A percentile compares a stretch with the other conserved stretches of the same genome.
phyloP scores from a whole-genome alignment of 2,113 vertebrate species.

The Macrotis lagotis region DNA sequence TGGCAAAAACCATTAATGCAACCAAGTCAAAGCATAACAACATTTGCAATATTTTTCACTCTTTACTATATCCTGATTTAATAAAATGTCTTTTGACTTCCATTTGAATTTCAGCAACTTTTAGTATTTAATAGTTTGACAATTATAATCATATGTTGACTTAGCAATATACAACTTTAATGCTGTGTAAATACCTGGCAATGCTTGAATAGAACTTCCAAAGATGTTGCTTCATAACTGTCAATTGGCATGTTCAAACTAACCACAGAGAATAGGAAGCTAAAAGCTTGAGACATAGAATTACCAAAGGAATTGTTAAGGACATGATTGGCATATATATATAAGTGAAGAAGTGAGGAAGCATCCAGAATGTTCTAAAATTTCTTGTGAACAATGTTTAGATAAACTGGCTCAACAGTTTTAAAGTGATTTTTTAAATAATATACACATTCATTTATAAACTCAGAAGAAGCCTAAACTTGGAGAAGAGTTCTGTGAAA shows the following conservation, averaged over 20 bases:
- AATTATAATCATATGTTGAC: constrained; percentile 75
- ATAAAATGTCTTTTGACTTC: constrained; percentile 74
- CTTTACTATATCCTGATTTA: constrained; percentile 64
- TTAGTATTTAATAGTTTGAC: constrained; percentile 75
- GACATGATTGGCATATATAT: not conserved
- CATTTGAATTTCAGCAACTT: constrained; percentile 64
- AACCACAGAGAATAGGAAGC: constrained; percentile 25
- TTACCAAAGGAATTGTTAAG: not conserved
- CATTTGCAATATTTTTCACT: constrained; percentile 63
- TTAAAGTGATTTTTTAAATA: constrained; percentile 7
- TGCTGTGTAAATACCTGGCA: constrained; percentile 73
- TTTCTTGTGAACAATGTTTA: constrained; percentile 14
- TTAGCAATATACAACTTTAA: constrained; percentile 63
- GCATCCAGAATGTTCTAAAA: constrained; percentile 5
- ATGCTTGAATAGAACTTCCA: constrained; percentile 57
- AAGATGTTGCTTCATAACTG: constrained; percentile 50
- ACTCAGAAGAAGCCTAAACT: not conserved
- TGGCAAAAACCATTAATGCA: constrained; percentile 65
- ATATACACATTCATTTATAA: not conserved
- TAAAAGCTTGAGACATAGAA: not conserved
- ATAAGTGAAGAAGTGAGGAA: not conserved
- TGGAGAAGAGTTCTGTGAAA: not conserved
- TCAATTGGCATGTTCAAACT: constrained; percentile 31
- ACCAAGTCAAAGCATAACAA: constrained; percentile 68
- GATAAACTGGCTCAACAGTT: not conserved